Percentiles rank a stretch among this genome's conserved stretches.
Conservation (phyloP, 2,888 invertebrate genomes). For the Macaria liturata region DNA sequence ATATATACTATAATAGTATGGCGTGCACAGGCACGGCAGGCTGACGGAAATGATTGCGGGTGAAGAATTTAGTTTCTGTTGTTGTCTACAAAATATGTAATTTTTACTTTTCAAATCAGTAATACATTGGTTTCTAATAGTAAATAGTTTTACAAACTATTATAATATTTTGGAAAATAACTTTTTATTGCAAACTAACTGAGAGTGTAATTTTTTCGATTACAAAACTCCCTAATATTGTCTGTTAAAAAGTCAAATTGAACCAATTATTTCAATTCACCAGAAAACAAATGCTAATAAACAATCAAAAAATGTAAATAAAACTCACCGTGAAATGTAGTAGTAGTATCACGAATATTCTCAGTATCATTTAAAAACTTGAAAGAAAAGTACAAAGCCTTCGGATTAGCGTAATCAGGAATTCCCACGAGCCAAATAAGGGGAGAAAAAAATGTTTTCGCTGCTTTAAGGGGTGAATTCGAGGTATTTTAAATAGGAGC, state of each 20-base stretch:
- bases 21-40: no score
- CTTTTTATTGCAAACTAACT: no score
- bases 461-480: conserved; percentile 27
- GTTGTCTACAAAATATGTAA: no score
- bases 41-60: no score
- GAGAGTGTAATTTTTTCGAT: no score
- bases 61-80: no score
- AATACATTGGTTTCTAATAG: no score
- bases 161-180: no score
- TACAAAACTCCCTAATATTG: no score
- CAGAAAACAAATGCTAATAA: conserved; percentile 10
- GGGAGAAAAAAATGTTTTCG: conserved; percentile 35
- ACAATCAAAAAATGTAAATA: conserved; percentile 19
- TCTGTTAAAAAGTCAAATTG: no score
- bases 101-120: no score
- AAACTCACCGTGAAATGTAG: conserved; percentile 19
- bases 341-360: conserved; percentile 31
- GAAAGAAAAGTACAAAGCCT: conserved; percentile 37
- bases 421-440: conserved; percentile 45
- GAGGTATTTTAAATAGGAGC: conserved; percentile 23
- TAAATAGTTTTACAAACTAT: no score
- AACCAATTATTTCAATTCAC: background rate
- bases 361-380: conserved; percentile 31
- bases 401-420: conserved; percentile 46
- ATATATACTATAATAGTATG: background rate